phyloP scores from a whole-genome alignment of 2,797 vertebrate species.

The Pteropus rufus region DNA sequence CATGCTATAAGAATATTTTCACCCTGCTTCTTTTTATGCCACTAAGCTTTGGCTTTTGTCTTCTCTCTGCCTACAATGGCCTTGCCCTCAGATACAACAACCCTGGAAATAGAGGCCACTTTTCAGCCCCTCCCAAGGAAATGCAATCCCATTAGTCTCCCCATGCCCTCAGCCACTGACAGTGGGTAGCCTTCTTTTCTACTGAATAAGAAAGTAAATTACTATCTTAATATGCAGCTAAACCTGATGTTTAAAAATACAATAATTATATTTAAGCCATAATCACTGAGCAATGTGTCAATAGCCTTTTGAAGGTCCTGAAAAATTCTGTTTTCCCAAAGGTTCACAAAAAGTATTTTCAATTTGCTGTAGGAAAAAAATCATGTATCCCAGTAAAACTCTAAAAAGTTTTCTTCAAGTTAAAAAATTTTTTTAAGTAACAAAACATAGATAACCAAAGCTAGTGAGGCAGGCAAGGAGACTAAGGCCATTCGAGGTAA shows the following conservation, averaged over 20 bases:
- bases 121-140: background rate
- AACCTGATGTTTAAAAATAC: background rate
- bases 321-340: background rate
- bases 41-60: background rate
- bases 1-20: background rate
- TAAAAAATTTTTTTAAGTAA: background rate
- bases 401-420: background rate
- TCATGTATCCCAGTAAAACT: background rate
- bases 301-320: background rate
- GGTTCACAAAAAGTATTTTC: background rate
- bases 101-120: background rate
- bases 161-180: background rate
- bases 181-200: background rate
- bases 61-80: background rate
- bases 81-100: background rate
- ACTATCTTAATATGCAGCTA: background rate
- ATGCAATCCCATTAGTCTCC: background rate
- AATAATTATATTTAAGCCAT: background rate
- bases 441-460: background rate
- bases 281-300: background rate
- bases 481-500: background rate
- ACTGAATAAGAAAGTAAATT: background rate
- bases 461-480: background rate
- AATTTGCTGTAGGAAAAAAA: background rate
- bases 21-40: background rate